These are phyloP conservation scores for Forbesichthys papilliferus DNA, from an alignment of 2,113 vertebrate genomes.

Conservation along the genomic window DNA sequence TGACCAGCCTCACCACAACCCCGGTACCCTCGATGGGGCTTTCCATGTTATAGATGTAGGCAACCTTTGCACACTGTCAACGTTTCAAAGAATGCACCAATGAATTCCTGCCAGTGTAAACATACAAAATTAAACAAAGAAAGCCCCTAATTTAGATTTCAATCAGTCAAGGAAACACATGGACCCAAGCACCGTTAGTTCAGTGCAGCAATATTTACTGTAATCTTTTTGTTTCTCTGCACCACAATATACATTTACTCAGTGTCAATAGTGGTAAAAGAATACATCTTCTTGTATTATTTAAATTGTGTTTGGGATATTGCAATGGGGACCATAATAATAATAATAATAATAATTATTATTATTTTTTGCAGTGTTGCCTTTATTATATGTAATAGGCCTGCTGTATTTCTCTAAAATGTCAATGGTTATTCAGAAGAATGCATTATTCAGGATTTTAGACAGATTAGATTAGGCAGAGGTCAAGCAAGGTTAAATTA, in stretches of 20 bases:
- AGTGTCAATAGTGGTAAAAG: too few relatives aligned
- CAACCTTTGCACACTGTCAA: constrained; percentile 24
- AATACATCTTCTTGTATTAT: too few relatives aligned
- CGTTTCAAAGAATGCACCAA: constrained; percentile 50
- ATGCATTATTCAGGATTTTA: too few relatives aligned
- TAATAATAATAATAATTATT: too few relatives aligned
- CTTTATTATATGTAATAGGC: too few relatives aligned
- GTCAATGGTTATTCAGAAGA: too few relatives aligned
- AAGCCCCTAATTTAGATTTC: constrained; percentile 12
- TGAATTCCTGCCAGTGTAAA: constrained; percentile 43
- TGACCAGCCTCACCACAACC: constrained; percentile 27
- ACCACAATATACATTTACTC: too few relatives aligned
- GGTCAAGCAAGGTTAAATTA: constrained; percentile 2
- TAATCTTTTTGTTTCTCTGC: neutral
- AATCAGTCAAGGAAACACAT: constrained; percentile 17
- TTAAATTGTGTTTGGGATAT: too few relatives aligned
- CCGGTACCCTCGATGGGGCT: constrained; percentile 44
- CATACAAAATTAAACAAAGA: constrained; percentile 7
- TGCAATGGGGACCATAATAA: too few relatives aligned
- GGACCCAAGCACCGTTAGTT: neutral
- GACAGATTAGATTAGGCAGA: too few relatives aligned
- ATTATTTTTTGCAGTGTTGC: too few relatives aligned
- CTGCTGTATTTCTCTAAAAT: too few relatives aligned
- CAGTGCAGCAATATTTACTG: constrained; percentile 2
- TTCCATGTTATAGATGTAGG: constrained; percentile 39